Percentiles rank a stretch among this genome's conserved stretches.
phyloP scores from a whole-genome alignment of 2,797 vertebrate species.

The Notamacropus eugenii region DNA sequence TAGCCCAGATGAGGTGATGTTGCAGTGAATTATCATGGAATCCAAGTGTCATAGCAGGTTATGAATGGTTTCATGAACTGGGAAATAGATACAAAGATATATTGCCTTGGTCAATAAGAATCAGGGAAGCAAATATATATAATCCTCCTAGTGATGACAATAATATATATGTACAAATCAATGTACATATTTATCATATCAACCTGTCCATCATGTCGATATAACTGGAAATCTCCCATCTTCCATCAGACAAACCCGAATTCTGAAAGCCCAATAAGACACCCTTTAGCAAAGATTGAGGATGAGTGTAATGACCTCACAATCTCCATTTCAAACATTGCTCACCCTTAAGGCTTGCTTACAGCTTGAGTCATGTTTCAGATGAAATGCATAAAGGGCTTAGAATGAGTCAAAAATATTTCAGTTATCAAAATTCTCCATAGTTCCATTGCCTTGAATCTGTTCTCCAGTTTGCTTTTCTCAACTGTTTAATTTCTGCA shows the following conservation, averaged over 20 bases:
- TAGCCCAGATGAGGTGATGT: background rate
- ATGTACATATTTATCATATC: background rate
- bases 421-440: background rate
- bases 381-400: background rate
- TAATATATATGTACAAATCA: background rate
- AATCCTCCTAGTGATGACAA: background rate
- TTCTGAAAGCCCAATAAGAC: background rate
- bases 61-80: background rate
- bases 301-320: background rate
- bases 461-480: background rate
- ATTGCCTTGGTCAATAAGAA: background rate
- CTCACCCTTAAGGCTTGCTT: background rate
- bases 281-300: background rate
- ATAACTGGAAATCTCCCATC: background rate
- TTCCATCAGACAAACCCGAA: background rate
- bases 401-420: background rate
- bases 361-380: background rate
- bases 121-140: background rate
- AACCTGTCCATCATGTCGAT: background rate
- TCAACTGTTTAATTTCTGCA: background rate
- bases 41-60: background rate
- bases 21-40: background rate
- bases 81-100: background rate
- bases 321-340: background rate
- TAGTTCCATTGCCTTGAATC: background rate